Evolutionary conservation across 2,888 invertebrate genomes (phyloP).

Genomic region (Clivina fossor): DNA sequence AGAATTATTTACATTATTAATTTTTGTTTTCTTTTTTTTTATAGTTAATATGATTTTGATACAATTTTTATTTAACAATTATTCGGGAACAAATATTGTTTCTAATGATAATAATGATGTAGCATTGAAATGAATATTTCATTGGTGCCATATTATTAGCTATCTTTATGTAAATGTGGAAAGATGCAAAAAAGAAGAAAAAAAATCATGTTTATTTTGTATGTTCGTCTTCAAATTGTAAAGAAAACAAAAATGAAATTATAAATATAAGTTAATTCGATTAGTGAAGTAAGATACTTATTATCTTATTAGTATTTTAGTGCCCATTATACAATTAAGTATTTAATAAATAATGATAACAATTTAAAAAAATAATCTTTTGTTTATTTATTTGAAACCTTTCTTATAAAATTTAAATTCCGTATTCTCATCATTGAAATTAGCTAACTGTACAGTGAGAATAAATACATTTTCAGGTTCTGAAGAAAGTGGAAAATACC

Average conservation of each 20-base stretch:
- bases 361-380: not conserved
- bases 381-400: too few relatives aligned
- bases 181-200: too few relatives aligned
- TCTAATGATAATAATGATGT: conserved; percentile 21
- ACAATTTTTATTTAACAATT: conserved; percentile 21
- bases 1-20: conserved; percentile 1
- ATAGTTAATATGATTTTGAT: conserved; percentile 27
- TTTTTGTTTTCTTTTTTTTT: conserved; percentile 17
- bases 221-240: conserved; percentile 28
- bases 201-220: conserved; percentile 27
- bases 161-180: too few relatives aligned
- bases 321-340: conserved; percentile 30
- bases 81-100: conserved; percentile 26
- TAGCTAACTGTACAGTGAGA: too few relatives aligned
- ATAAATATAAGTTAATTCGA: conserved; percentile 27
- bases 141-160: conserved; percentile 29
- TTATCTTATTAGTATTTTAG: conserved; percentile 25
- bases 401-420: too few relatives aligned
- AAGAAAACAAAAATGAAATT: conserved; percentile 25
- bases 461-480: too few relatives aligned
- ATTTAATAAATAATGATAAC: conserved; percentile 32
- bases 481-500: too few relatives aligned
- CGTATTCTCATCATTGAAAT: too few relatives aligned
- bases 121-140: conserved; percentile 10
- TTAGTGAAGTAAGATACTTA: conserved; percentile 27